Evolutionary conservation across 2,797 vertebrate genomes (phyloP).

Genomic region (Streptopelia turtur): DNA sequence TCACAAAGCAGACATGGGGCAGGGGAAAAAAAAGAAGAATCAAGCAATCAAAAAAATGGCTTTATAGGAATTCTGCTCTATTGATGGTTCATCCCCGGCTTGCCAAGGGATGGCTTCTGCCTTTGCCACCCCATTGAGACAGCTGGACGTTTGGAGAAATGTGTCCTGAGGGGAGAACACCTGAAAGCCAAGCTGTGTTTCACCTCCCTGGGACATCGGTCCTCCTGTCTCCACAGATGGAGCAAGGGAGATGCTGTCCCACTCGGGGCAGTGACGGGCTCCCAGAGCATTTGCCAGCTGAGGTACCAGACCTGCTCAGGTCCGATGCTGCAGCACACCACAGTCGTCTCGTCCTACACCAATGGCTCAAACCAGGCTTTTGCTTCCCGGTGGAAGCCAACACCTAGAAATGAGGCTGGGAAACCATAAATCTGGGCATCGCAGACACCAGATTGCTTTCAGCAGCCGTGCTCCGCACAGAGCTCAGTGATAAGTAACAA

Average conservation of each 20-base stretch:
- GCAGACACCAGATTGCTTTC: constrained; percentile 68
- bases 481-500: constrained; percentile 42
- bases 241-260: background rate
- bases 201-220: background rate
- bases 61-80: constrained; percentile 49
- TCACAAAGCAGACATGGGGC: background rate
- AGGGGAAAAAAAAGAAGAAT: background rate
- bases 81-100: background rate
- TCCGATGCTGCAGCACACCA: accelerated
- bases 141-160: background rate
- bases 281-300: background rate
- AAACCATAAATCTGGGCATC: constrained; percentile 64
- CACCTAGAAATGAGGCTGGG: constrained; percentile 16
- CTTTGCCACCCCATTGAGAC: accelerated
- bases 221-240: background rate
- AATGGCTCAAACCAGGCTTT: background rate
- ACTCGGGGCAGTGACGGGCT: background rate
- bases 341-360: background rate
- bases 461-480: constrained; percentile 31
- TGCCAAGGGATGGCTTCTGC: background rate
- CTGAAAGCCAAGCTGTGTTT: background rate
- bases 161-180: background rate
- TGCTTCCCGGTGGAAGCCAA: constrained; percentile 31
- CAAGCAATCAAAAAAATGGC: background rate
- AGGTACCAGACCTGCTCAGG: background rate